These are phyloP conservation scores for Leontopithecus rosalia DNA, from an alignment of 2,797 vertebrate genomes.

Conservation along the genomic window DNA sequence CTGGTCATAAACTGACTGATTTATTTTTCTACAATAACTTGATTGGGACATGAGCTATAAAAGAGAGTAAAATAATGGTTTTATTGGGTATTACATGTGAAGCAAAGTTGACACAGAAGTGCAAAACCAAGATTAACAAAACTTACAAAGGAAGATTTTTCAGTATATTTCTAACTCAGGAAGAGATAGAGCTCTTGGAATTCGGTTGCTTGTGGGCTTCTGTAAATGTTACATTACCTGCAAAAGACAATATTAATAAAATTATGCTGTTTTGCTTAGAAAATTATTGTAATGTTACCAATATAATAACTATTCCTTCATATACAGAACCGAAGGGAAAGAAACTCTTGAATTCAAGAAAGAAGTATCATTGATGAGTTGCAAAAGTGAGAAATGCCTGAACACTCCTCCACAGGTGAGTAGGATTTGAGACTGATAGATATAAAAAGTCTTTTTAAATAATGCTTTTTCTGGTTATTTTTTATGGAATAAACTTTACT, in stretches of 20 bases:
- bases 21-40: not conserved
- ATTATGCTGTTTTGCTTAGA: not conserved
- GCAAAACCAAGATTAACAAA: not conserved
- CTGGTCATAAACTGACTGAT: not conserved
- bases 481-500: not conserved
- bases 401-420: not conserved
- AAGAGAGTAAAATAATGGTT: not conserved
- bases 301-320: conserved; percentile 20
- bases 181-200: not conserved
- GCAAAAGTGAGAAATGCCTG: not conserved
- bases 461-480: conserved; percentile 44
- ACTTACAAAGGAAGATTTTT: not conserved
- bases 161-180: not conserved
- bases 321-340: conserved; percentile 26
- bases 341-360: conserved; percentile 46
- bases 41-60: not conserved
- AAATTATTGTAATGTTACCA: not conserved
- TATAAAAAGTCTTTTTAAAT: conserved; percentile 63
- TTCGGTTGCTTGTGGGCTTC: not conserved
- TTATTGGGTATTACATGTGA: not conserved
- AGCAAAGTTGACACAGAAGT: not conserved
- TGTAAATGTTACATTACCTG: not conserved
- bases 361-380: not conserved
- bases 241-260: not conserved
- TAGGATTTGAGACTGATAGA: not conserved